Evolutionary conservation across 2,113 vertebrate genomes (phyloP).

Genomic region (Tachysurus fulvidraco): DNA sequence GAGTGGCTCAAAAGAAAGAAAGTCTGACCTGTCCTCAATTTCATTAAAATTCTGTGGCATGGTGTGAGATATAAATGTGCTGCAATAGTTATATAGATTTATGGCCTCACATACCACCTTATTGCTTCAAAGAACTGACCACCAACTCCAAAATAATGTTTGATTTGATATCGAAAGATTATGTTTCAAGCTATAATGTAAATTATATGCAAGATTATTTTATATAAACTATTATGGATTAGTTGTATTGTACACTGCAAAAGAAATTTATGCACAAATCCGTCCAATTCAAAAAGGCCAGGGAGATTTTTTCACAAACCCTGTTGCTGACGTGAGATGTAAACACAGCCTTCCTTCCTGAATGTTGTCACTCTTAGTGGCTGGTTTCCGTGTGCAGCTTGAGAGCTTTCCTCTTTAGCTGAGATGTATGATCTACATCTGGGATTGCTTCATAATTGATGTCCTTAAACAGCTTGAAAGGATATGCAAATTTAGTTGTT

Average conservation of each 20-base stretch:
- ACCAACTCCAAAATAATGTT: not conserved
- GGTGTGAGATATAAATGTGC: not conserved
- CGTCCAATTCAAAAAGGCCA: not conserved
- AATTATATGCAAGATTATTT: not conserved
- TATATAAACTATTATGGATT: not conserved
- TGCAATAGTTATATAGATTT: not conserved
- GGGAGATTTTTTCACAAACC: not conserved
- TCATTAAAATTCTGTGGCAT: not conserved
- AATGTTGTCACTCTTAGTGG: not conserved
- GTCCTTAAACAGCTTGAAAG: slow-evolving; percentile 12
- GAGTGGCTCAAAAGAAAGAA: not conserved
- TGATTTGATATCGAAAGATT: not conserved
- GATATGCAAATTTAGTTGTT: slow-evolving; percentile 1
- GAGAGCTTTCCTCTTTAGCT: not conserved
- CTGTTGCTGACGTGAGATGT: slow-evolving; percentile 1
- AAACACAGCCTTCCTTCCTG: slow-evolving; percentile 25
- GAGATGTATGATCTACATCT: not conserved
- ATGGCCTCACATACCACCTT: not conserved
- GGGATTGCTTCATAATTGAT: slow-evolving; percentile 12
- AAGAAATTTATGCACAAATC: not conserved
- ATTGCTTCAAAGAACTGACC: not conserved
- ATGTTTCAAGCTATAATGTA: not conserved
- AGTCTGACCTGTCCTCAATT: not conserved
- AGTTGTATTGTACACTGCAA: not conserved
- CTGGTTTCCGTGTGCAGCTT: not conserved